Conservation (phyloP, 2,888 invertebrate species). For the Drosophila longiperda region DNA sequence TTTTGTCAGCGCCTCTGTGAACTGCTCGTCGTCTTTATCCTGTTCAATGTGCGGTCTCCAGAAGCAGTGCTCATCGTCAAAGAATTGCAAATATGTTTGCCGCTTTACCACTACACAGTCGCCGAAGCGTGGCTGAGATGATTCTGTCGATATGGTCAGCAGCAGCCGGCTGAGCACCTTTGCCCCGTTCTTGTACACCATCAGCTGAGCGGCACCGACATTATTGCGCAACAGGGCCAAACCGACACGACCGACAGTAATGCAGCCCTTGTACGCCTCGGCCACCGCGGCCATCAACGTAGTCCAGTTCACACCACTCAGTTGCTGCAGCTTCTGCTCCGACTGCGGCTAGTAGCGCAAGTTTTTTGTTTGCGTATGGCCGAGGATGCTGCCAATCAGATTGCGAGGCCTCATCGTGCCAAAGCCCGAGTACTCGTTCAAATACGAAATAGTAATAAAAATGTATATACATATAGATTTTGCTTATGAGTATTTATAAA, state of each 20-base stretch:
- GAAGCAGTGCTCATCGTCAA: slow-evolving; percentile 86
- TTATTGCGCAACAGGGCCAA: slow-evolving; percentile 84
- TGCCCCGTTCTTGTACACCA: slow-evolving; percentile 69
- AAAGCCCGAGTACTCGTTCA: no score
- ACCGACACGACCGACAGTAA: slow-evolving; percentile 84
- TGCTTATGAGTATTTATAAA: no score
- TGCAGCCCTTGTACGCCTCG: slow-evolving; percentile 33
- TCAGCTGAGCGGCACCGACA: slow-evolving; percentile 57
- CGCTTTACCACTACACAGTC: slow-evolving; percentile 50
- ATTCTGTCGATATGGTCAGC: slow-evolving; percentile 36
- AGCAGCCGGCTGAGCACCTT: slow-evolving; percentile 62
- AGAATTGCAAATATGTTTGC: slow-evolving; percentile 80
- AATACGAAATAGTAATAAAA: no score
- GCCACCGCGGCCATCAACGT: slow-evolving; percentile 55
- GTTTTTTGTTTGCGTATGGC: no score
- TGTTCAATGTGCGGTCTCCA: slow-evolving; percentile 87
- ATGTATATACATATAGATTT: no score
- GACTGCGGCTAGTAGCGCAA: slow-evolving; percentile 50
- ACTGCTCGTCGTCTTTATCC: slow-evolving; percentile 48
- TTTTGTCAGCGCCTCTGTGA: slow-evolving; percentile 13
- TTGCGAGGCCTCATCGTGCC: no score
- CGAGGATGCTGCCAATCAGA: no score
- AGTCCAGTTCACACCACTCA: slow-evolving; percentile 23
- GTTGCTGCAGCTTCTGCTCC: not conserved
- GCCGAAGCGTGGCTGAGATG: slow-evolving; percentile 10